Percentiles rank a stretch among this genome's conserved stretches.
Evolutionary conservation across 2,797 vertebrate species (phyloP).

Genomic region (Hemibagrus guttatus): DNA sequence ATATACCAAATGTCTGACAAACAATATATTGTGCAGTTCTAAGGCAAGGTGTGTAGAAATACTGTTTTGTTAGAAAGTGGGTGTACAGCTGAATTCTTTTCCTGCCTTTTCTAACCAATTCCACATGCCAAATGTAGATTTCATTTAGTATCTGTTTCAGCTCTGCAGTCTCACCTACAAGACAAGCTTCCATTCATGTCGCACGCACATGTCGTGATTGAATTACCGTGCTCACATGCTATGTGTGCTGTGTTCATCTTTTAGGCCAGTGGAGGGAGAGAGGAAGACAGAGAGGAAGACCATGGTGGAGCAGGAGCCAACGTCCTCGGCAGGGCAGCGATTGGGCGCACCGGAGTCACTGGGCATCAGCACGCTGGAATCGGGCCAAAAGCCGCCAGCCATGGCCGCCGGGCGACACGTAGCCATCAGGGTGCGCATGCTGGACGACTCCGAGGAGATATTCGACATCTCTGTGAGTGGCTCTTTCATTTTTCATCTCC

Average conservation of each 20-base stretch:
- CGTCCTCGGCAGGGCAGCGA: slow-evolving; percentile 82
- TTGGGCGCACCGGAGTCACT: slow-evolving; percentile 90
- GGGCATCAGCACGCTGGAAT: slow-evolving; percentile 96
- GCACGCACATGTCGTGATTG: slow-evolving; percentile 1
- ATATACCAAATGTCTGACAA: slow-evolving; percentile 8
- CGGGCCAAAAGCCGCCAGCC: slow-evolving; percentile 83
- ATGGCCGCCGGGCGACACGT: slow-evolving; percentile 88
- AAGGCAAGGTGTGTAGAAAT: neutral
- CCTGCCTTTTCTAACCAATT: neutral
- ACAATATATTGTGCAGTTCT: neutral
- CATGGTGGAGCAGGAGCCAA: slow-evolving; percentile 90
- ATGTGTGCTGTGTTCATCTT: neutral
- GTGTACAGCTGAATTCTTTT: neutral
- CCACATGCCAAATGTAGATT: neutral
- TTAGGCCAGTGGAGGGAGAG: slow-evolving; percentile 40
- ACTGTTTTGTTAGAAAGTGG: neutral
- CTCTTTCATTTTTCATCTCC: neutral
- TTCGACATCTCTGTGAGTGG: slow-evolving; percentile 91
- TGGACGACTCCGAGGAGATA: slow-evolving; percentile 93
- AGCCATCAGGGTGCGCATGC: slow-evolving; percentile 90
- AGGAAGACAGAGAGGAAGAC: slow-evolving; percentile 65
- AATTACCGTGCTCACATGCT: neutral
- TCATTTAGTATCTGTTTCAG: neutral
- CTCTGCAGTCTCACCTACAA: neutral
- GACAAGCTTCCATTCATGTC: neutral